A percentile compares a stretch with the other conserved stretches of the same genome.
Conservation (phyloP, 2,888 invertebrate species). For the Drosophila lacicola region DNA sequence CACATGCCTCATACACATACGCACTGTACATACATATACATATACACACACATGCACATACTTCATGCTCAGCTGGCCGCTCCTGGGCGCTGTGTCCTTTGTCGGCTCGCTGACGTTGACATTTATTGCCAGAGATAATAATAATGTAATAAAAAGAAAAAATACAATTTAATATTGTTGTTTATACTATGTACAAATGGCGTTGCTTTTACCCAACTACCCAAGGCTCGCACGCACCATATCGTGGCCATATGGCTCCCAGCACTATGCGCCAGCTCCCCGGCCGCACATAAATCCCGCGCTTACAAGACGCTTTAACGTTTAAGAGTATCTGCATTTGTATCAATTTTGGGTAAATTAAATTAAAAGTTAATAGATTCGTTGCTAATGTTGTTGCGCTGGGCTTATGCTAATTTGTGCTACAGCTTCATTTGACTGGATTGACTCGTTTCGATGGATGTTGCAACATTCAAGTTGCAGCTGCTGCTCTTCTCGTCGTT, state of each 20-base stretch:
- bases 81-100: conserved; percentile 76
- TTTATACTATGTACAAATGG: conserved; percentile 73
- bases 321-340: conserved; percentile 16
- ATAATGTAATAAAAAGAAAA: conserved; percentile 81
- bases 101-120: conserved; percentile 80
- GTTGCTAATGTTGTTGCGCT: conserved; percentile 21
- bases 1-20: conserved; percentile 27
- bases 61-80: conserved; percentile 40
- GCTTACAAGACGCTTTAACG: conserved; percentile 16
- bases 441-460: conserved; percentile 42
- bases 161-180: conserved; percentile 81
- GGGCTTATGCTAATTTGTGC: conserved; percentile 60
- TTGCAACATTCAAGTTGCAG: conserved; percentile 58
- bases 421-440: conserved; percentile 41
- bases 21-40: conserved; percentile 40
- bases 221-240: background rate
- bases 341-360: conserved; percentile 35
- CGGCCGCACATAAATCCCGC: conserved; percentile 39
- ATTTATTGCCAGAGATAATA: conserved; percentile 82
- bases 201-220: conserved; percentile 44
- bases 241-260: conserved; percentile 13
- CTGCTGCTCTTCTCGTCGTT: conserved; percentile 39
- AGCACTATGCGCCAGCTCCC: background rate
- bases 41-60: conserved; percentile 29
- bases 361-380: conserved; percentile 65